Base-by-base conservation (phyloP, 2,888 invertebrate genomes). In the Chromoteleia sp. region DNA sequence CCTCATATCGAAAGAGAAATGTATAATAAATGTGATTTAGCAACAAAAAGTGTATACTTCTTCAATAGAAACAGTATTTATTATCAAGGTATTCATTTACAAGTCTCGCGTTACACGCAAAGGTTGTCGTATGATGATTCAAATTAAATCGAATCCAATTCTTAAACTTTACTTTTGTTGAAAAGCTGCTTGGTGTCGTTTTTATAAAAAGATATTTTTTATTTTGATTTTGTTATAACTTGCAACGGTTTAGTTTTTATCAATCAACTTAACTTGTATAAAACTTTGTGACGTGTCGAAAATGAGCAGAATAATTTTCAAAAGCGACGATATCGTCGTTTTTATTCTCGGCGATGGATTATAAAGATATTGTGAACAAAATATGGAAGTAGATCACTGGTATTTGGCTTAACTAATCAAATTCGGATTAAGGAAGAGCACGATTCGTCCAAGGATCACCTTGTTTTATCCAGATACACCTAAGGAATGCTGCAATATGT, bases 401-500 rank as follows among this genome's bases (percentile, higher is more conserved):
- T 29, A n/a, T 48, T 70, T 12, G 19, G 36, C 10, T 2, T 1
- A 33, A 1, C 8, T 33, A 8, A 33, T 3, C 33, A 2, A 2
- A 14, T 12, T 36, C 17, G 39, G 12, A 8, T 5, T 14, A n/a
- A 41, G 12, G 30, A 61, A 30, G 36, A 63, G 45, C 45, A 48
- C 25, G 48, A 29, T 58, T 10, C 3, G 36, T 29, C 41, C 15
- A 39, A 68, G 54, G 59, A 59, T 59, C 58, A 78, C 54, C 82
- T 78, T 68, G 74, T 70, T 52, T 77, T 75, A 73, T 68, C 68
- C 52, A 39, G 75, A 78, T 82, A 68, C 75, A 84, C 84, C 84
- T 81, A 74, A 74, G 83, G 75, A 86, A 86, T 87, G 87, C 87
- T 83, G 87, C 87, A 87, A 88, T 87, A 87, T 87, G 87, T 88